Conservation (phyloP, 2,888 invertebrate species). For the Ophion slaviceki region DNA sequence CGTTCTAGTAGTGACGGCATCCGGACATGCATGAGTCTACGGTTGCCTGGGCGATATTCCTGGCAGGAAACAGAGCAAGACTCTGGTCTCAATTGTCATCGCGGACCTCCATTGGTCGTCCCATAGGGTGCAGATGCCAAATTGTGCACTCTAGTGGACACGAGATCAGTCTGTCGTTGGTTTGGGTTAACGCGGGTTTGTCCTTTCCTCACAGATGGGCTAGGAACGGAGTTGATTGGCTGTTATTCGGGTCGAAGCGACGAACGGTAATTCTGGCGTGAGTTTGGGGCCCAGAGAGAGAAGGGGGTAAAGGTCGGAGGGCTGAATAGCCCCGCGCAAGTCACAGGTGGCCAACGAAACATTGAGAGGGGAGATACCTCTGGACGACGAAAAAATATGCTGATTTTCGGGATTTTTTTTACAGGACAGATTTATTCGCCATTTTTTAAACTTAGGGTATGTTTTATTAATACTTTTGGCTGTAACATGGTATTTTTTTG, state of each 20-base stretch:
- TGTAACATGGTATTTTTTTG: no score
- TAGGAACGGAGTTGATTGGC: background rate
- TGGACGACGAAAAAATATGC: no score
- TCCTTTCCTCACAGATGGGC: background rate
- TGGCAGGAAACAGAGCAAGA: background rate
- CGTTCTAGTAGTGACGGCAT: background rate
- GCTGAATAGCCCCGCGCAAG: background rate
- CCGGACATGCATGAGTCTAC: background rate
- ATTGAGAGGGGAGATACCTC: background rate
- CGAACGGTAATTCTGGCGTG: no score
- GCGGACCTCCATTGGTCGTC: background rate
- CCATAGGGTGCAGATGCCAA: background rate
- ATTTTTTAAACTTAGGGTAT: no score
- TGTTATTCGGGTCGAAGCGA: background rate
- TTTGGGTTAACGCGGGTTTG: background rate
- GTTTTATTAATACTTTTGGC: no score
- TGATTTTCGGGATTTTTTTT: no score
- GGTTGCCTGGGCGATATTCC: background rate
- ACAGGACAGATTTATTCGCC: no score
- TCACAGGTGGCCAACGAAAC: background rate
- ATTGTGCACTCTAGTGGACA: background rate
- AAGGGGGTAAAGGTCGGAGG: background rate
- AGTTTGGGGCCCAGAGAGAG: background rate
- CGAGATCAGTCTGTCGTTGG: background rate
- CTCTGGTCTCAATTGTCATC: background rate